phyloP scores from a whole-genome alignment of 30 jellyfish, hydroid and myxozoan species.

The Aurelia coerulea region DNA sequence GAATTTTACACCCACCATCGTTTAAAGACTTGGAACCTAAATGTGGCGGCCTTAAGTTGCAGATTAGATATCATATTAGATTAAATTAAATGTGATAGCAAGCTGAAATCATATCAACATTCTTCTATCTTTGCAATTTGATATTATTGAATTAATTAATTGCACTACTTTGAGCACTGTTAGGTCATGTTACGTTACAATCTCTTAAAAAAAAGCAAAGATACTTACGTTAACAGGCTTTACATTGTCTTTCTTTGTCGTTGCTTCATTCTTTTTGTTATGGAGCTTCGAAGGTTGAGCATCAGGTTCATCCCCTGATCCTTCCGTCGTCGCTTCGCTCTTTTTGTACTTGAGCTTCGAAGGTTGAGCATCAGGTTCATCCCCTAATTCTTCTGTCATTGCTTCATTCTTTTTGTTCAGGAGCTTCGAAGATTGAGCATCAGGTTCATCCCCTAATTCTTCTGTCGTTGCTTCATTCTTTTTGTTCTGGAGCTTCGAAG shows the following conservation, averaged over 20 bases:
- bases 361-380: conserved; percentile 31
- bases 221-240: not conserved
- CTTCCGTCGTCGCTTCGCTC: not conserved
- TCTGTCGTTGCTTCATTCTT: not conserved
- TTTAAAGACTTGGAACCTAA: no score
- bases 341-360: conserved; percentile 20
- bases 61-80: no score
- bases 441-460: conserved; percentile 31
- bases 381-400: not conserved
- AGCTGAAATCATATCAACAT: no score
- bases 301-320: conserved; percentile 52
- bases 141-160: no score
- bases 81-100: no score
- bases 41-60: no score
- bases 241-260: not conserved
- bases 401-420: not conserved
- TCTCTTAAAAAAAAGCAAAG: no score
- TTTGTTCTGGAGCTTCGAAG: conserved; percentile 21
- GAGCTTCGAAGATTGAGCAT: conserved; percentile 6
- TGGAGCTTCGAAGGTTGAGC: not conserved
- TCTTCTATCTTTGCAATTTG: no score
- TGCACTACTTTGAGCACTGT: no score
- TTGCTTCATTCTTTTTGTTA: not conserved
- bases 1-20: no score
- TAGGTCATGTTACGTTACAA: no score